These are phyloP conservation scores for Idaea straminata DNA, from an alignment of 2,888 invertebrate species.

Conservation along the genomic window DNA sequence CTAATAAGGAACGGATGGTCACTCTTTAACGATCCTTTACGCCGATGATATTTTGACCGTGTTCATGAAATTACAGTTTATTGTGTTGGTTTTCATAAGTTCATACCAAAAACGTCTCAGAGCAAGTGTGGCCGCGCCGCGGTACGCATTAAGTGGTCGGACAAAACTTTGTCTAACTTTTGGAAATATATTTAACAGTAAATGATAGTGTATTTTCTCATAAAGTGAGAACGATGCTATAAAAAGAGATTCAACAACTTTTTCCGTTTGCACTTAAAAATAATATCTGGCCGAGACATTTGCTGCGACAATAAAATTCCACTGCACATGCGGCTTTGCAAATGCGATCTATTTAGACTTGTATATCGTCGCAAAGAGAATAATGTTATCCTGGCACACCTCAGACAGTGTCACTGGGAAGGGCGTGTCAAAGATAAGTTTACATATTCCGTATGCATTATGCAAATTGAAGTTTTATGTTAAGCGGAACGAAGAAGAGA, in stretches of 20 bases:
- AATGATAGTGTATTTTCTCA: constrained; percentile 14
- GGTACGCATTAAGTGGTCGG: neutral
- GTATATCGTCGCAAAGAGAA: constrained; percentile 69
- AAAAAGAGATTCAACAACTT: constrained; percentile 20
- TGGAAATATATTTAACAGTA: constrained; percentile 12
- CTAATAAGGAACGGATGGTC: constrained; percentile 72
- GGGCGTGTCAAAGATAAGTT: constrained; percentile 77
- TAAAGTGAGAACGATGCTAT: constrained; percentile 21
- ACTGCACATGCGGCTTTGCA: constrained; percentile 57
- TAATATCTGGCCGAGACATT: constrained; percentile 42
- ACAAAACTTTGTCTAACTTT: constrained; percentile 9
- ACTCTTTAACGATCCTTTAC: constrained; percentile 62
- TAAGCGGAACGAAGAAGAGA: constrained; percentile 43
- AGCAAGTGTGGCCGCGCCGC: constrained; percentile 39
- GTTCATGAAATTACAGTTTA: constrained; percentile 63
- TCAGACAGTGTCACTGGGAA: constrained; percentile 70
- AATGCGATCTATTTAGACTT: constrained; percentile 73
- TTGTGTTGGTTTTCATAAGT: constrained; percentile 50
- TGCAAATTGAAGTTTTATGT: constrained; percentile 79
- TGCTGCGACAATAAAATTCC: constrained; percentile 51
- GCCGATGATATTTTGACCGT: constrained; percentile 55
- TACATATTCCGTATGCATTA: constrained; percentile 79
- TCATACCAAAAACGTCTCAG: constrained; percentile 46
- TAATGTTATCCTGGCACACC: constrained; percentile 77
- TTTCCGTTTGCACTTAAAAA: constrained; percentile 27